These are phyloP conservation scores for Anas bahamensis DNA, from an alignment of 2,797 vertebrate species.

Conservation along the genomic window DNA sequence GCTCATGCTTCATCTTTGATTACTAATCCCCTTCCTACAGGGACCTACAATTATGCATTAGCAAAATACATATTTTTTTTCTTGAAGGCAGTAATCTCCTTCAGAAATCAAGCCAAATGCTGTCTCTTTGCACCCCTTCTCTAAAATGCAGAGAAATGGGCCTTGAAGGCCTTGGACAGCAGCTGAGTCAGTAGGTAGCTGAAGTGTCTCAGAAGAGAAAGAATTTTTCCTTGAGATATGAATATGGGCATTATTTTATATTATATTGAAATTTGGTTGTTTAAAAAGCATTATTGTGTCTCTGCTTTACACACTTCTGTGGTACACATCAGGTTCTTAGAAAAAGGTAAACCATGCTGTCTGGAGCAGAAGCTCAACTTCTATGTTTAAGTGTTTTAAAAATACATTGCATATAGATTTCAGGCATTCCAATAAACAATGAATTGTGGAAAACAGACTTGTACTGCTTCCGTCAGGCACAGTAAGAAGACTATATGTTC, in stretches of 20 bases:
- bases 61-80: fast-evolving
- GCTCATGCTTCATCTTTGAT: background rate
- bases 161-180: background rate
- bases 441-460: slow-evolving; percentile 63
- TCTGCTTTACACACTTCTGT: slow-evolving; percentile 20
- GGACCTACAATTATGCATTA: background rate
- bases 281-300: background rate
- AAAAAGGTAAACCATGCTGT: slow-evolving; percentile 37
- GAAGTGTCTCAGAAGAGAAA: background rate
- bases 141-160: background rate
- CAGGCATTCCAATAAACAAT: slow-evolving; percentile 70
- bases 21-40: background rate
- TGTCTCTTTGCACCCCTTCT: background rate
- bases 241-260: background rate
- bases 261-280: background rate
- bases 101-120: background rate
- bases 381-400: slow-evolving; percentile 68
- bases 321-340: background rate
- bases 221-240: background rate
- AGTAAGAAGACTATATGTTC: slow-evolving; percentile 66
- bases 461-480: slow-evolving; percentile 48
- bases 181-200: background rate
- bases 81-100: background rate
- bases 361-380: slow-evolving; percentile 55
- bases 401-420: slow-evolving; percentile 69